Conservation (phyloP, 92 coral and sea anemone genomes). For the Zoanthus solanderi region DNA sequence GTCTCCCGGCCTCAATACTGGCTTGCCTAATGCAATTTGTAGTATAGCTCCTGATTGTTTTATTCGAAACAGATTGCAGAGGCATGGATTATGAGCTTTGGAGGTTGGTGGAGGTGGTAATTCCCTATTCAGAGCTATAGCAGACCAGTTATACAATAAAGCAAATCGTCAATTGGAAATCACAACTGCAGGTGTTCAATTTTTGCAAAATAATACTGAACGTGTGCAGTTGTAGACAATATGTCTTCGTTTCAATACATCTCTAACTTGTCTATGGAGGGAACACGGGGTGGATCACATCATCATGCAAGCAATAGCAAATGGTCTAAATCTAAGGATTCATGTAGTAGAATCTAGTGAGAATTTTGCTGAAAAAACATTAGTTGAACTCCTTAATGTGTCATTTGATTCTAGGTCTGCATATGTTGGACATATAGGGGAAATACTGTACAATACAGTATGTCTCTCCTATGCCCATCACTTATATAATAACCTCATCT, state of each 20-base stretch:
- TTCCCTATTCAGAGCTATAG: not conserved
- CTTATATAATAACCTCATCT: no score
- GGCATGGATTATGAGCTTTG: not conserved
- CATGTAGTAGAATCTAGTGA: not conserved
- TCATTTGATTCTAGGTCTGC: not conserved
- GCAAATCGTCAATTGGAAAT: not conserved
- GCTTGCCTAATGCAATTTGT: no score
- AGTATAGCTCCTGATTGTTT: not conserved
- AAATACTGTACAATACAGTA: not conserved
- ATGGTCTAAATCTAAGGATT: not conserved
- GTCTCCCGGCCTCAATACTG: no score
- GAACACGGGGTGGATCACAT: slow-evolving; percentile 1
- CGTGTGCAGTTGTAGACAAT: not conserved
- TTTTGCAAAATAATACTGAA: not conserved
- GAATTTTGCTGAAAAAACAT: not conserved
- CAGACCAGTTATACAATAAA: not conserved
- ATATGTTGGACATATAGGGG: not conserved
- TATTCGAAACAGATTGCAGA: not conserved
- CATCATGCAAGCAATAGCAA: not conserved
- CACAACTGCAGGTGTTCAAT: not conserved
- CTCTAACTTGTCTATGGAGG: not conserved
- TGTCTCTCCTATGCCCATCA: not conserved
- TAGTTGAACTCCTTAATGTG: not conserved
- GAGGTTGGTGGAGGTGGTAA: not conserved
- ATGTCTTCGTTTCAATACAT: not conserved